Evolutionary conservation across 2,888 invertebrate species (phyloP).

Genomic region (Ophion ventricosus): DNA sequence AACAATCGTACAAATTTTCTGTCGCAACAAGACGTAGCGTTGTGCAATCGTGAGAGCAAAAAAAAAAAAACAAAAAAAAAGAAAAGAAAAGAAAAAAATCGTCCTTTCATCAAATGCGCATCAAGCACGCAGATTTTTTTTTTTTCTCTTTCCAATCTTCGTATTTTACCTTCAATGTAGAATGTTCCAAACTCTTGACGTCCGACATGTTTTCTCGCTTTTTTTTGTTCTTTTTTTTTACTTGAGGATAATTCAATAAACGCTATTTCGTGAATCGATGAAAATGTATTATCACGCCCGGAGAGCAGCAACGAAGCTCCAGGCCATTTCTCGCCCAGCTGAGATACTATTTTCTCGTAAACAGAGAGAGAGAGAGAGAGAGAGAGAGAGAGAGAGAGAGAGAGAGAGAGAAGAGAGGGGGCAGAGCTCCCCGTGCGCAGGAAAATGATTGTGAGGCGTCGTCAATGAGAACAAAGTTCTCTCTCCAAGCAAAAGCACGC

Average conservation of each 20-base stretch:
- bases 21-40: background rate
- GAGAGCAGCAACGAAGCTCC: conserved; percentile 46
- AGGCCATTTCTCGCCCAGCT: conserved; percentile 67
- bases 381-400: background rate
- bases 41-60: conserved; percentile 13
- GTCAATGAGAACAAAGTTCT: background rate
- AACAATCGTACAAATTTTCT: conserved; percentile 7
- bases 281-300: conserved; percentile 48
- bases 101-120: conserved; percentile 54
- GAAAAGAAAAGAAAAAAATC: conserved; percentile 32
- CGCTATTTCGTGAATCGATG: conserved; percentile 17
- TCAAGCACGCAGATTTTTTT: conserved; percentile 27
- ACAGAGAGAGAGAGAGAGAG: conserved; percentile 50
- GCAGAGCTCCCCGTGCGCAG: conserved; percentile 4
- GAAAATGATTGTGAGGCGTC: conserved; percentile 26
- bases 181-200: conserved; percentile 96
- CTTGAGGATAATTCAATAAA: conserved; percentile 4
- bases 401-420: background rate
- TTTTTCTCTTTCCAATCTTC: conserved; percentile 14
- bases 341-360: conserved; percentile 64
- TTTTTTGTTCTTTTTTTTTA: conserved; percentile 56
- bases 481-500: conserved; percentile 25
- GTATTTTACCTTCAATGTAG: conserved; percentile 92
- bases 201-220: conserved; percentile 88
- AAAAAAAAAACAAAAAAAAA: conserved; percentile 27